Percentiles rank a stretch among this genome's conserved stretches.
Conservation (phyloP, 2,113 vertebrate species). For the Nansenia antarctica region DNA sequence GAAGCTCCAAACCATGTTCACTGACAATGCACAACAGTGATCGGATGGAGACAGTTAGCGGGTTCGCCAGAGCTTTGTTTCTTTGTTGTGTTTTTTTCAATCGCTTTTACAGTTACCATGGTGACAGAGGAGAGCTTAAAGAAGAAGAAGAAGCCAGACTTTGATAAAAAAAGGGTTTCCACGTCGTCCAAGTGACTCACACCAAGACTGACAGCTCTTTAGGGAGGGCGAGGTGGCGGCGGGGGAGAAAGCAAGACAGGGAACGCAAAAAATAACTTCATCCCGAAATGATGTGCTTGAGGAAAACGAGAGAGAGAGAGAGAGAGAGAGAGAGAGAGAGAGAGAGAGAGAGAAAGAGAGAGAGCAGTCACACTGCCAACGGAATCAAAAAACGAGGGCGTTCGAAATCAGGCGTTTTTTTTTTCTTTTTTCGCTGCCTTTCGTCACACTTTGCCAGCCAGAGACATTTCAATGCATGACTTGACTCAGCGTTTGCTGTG, state of each 20-base stretch:
- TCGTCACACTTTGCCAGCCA: not conserved
- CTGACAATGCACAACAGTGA: not conserved
- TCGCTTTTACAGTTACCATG: constrained; percentile 65
- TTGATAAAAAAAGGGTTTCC: constrained; percentile 50
- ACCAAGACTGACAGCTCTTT: not conserved
- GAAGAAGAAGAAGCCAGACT: constrained; percentile 56
- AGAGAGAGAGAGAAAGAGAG: not conserved
- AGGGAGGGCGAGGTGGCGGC: not conserved
- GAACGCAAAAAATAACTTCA: not conserved
- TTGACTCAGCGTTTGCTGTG: not conserved
- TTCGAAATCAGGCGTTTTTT: not conserved
- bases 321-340: constrained; percentile 2
- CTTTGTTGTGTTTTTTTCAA: constrained; percentile 39
- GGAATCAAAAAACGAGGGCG: not conserved
- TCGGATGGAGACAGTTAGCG: not conserved
- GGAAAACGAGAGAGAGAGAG: not conserved
- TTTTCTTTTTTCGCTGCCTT: not conserved
- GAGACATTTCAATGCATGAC: not conserved
- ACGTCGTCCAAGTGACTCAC: constrained; percentile 36
- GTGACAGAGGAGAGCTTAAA: constrained; percentile 47
- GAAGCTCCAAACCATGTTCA: not conserved
- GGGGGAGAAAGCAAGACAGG: not conserved
- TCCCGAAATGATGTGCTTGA: not conserved
- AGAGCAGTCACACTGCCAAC: not conserved
- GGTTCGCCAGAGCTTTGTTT: not conserved